Base-by-base conservation (phyloP, 2,113 vertebrate genomes). In the Chunga burmeisteri region DNA sequence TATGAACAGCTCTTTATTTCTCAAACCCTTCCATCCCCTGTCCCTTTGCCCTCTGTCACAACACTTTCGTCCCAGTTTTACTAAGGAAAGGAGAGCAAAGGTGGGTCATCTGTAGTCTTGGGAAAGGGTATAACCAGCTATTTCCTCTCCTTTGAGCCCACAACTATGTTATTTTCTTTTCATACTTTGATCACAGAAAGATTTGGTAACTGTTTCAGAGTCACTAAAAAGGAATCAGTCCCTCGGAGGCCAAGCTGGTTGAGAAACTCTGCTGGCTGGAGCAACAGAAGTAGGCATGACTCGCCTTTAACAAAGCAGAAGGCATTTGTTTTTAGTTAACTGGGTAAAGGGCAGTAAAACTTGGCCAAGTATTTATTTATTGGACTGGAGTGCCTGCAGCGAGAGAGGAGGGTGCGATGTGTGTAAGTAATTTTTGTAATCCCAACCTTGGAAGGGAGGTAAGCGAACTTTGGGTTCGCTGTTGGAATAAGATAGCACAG, bases 241-340 rank as follows among this genome's bases (percentile, higher is more conserved):
- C 58, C 40, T 75, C 3, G 3, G 74, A 91, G 74, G 91, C 73
- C 62, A 88, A 85, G 61, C 13, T 49, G 62, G 23, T 93, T 95
- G 62, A 96, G 93, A 95, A 96, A 96, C 36, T 34, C 20, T 46
- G 87, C 62, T 91, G 70, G 70, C 66, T 87, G 62, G 32, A 90
- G 53, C 56, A 93, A 82, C 40, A 88, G 66, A 93, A 77, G 68
- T 56, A 95, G 95, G 84, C 84, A 96, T 11, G 53, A 82, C 34
- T 94, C 89, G 44, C 25, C 65, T 81, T 90, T 55, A 91, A 85
- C 56, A 87, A 95, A 93, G 84, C 17, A 81, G 81, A 62, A 63
- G 53, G 84, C 89, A 95, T 94, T 95, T 95, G 89, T 23, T 95
- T 96, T 96, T 44, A 90, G 56, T 97, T 95, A 96, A 90, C 21